phyloP scores from a whole-genome alignment of 2,888 invertebrate species.

The Sarcophaga variegata region DNA sequence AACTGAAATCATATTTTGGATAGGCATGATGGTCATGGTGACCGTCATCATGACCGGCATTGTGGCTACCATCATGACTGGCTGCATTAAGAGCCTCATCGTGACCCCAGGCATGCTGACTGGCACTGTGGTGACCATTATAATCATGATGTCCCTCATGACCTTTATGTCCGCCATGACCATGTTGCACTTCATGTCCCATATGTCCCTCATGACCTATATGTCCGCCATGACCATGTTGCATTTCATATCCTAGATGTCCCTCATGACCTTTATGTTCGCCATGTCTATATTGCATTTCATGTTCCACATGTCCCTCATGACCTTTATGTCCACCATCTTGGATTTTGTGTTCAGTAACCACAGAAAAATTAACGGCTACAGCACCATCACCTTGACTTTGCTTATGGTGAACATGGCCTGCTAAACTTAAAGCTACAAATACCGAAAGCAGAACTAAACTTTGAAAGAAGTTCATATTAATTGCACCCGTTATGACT shows the following conservation, averaged over 20 bases:
- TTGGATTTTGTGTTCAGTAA: slow-evolving; percentile 6
- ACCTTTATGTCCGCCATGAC: neutral
- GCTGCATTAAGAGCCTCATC: neutral
- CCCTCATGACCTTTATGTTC: neutral
- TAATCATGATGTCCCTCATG: neutral
- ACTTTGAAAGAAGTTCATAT: neutral
- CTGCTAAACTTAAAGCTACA: neutral
- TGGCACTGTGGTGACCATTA: neutral
- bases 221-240: neutral
- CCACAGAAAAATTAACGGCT: neutral
- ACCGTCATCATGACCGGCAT: neutral
- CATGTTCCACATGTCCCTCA: neutral
- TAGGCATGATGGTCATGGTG: slow-evolving; percentile 72
- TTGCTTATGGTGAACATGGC: neutral
- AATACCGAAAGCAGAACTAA: neutral
- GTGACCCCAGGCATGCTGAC: neutral
- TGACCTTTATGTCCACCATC: neutral
- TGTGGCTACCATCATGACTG: neutral
- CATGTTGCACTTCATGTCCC: neutral
- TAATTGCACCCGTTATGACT: neutral
- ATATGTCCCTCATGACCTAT: neutral
- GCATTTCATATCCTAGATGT: neutral
- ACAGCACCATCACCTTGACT: neutral
- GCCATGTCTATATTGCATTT: neutral
- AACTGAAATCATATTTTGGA: slow-evolving; percentile 80